phyloP scores from a whole-genome alignment of 1,140 invertebrate species.

The Spodoptera frugiperda region DNA sequence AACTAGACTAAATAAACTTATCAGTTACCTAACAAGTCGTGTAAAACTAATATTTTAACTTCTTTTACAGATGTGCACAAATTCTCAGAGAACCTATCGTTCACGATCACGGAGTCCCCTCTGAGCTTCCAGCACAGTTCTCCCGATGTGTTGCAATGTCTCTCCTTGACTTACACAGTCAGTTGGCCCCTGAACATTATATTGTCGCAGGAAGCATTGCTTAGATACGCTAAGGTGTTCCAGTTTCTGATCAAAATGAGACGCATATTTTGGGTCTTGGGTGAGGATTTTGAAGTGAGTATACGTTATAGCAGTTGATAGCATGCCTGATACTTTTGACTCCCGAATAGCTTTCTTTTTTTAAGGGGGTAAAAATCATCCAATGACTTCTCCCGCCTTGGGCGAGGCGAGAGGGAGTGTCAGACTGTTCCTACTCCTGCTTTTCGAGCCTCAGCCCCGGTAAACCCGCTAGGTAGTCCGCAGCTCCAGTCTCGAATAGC shows the following conservation, averaged over 20 bases:
- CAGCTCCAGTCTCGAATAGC: no score
- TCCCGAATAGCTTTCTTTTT: no score
- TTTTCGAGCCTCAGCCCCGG: no score
- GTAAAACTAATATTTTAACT: background rate
- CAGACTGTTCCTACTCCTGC: no score
- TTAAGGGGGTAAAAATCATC: no score
- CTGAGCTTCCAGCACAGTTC: constrained; percentile 87
- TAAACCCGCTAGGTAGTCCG: no score
- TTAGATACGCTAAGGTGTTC: constrained; percentile 91
- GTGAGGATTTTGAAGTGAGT: constrained; percentile 88
- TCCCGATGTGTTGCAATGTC: constrained; percentile 88
- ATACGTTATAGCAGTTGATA: no score
- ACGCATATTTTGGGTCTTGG: constrained; percentile 90
- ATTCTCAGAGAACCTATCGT: constrained; percentile 87
- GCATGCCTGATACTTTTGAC: no score
- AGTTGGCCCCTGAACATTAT: constrained; percentile 93
- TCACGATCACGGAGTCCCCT: constrained; percentile 87
- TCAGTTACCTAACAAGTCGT: no score
- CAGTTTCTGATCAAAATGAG: constrained; percentile 91
- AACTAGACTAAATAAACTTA: no score
- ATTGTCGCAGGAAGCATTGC: constrained; percentile 89
- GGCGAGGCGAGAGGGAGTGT: no score
- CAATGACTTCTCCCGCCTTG: no score
- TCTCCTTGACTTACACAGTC: constrained; percentile 90
- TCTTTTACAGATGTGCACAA: constrained; percentile 82